A percentile compares a stretch with the other conserved stretches of the same genome.
These are phyloP conservation scores for Capromys pilorides DNA, from an alignment of 2,797 vertebrate species.

Conservation along the genomic window DNA sequence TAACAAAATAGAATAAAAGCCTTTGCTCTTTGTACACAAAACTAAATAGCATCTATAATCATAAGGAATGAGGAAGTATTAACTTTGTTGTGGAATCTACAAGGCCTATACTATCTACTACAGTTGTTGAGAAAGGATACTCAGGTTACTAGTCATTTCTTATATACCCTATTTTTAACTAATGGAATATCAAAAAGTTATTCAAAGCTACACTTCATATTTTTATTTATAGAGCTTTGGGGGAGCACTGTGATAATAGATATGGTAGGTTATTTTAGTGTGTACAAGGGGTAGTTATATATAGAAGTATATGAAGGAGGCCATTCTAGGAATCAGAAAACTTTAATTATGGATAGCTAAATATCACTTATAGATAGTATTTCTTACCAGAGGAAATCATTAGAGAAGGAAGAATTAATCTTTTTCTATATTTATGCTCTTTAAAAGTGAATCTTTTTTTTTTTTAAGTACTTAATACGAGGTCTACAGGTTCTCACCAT, in stretches of 20 bases:
- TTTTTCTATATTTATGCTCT: neutral
- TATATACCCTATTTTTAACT: neutral
- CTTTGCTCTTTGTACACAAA: neutral
- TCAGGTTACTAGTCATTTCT: neutral
- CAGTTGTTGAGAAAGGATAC: neutral
- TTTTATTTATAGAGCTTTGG: neutral
- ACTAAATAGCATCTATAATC: neutral
- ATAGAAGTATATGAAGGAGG: neutral
- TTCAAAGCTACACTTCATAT: neutral
- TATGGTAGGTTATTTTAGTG: neutral
- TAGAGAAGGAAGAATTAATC: neutral
- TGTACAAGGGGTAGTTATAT: neutral
- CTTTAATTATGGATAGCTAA: slow-evolving; percentile 29
- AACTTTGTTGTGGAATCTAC: neutral
- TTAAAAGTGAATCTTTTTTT: neutral
- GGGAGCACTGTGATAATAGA: neutral
- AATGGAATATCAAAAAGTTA: neutral
- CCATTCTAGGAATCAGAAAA: neutral
- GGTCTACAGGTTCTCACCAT: too few relatives aligned
- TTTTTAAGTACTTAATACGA: too few relatives aligned
- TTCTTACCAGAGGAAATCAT: neutral
- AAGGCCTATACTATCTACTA: neutral
- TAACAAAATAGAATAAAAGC: neutral
- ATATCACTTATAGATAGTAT: neutral
- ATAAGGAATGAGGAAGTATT: neutral